These are phyloP conservation scores for Argopecten irradians DNA, from an alignment of 1,140 invertebrate species.

Conservation along the genomic window DNA sequence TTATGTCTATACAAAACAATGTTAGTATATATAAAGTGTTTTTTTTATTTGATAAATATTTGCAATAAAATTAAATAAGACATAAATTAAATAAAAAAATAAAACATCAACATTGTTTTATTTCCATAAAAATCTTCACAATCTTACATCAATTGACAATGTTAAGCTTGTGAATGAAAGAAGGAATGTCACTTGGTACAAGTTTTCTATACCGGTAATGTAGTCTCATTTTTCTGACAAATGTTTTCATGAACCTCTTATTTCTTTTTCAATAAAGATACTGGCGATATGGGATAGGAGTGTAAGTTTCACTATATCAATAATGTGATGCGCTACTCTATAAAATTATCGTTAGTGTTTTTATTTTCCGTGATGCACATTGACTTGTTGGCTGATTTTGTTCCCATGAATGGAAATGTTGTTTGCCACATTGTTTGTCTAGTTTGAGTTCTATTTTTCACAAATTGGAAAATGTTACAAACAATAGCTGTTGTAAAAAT, in stretches of 20 bases:
- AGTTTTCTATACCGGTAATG: too few species aligned
- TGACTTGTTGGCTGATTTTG: slow-evolving; percentile 27
- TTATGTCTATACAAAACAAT: too few species aligned
- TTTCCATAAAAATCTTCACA: too few species aligned
- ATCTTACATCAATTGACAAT: too few species aligned
- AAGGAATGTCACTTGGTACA: too few species aligned
- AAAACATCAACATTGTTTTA: too few species aligned
- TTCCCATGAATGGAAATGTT: not conserved
- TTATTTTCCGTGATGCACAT: slow-evolving; percentile 29
- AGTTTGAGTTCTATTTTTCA: not conserved
- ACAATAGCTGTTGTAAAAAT: too few species aligned
- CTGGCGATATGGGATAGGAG: slow-evolving; percentile 70
- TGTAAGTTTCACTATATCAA: slow-evolving; percentile 58
- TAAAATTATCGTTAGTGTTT: not conserved
- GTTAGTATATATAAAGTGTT: too few species aligned
- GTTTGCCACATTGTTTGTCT: not conserved
- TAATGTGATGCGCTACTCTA: slow-evolving; percentile 11
- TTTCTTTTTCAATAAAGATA: slow-evolving; percentile 57
- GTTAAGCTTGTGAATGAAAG: too few species aligned
- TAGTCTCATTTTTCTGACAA: not conserved
- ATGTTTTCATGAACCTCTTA: not conserved
- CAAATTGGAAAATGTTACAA: not conserved
- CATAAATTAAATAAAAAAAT: too few species aligned
- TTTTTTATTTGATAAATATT: too few species aligned
- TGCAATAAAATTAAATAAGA: too few species aligned